Evolutionary conservation across 1,140 invertebrate species (phyloP), one percentile per base, ranked within the genome.

Genomic region (Pinna nobilis): DNA sequence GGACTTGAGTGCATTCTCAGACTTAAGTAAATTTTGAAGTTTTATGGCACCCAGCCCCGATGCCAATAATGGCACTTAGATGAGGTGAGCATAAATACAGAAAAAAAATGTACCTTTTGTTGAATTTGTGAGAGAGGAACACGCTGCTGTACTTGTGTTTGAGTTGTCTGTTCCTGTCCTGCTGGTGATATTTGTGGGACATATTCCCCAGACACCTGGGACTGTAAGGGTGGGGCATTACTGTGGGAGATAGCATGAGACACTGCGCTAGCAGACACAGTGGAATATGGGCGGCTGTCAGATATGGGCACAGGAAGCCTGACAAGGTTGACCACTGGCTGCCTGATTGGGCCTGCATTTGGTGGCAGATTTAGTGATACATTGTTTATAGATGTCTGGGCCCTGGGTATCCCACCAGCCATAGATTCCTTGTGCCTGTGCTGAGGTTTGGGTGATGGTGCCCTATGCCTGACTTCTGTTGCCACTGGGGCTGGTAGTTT

Each of bases 361-460:
- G 64, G 33, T 7, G 66, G 60, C 20, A 74, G 30, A 55, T 60
- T 23, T n/a, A n/a, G n/a, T n/a, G n/a, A n/a, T 28, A 61, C 35
- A 41, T 20, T 51, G 47, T 57, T 49, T 37, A 59, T 25, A 0
- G 68, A 49, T 28, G 44, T 25, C 33, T 61, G 41, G n/a, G 30
- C 9, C 47, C 55, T 59, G 2, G 30, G 30, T 5, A 41, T 63
- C 28, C 23, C 9, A 35, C 32, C 59, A 15, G 20, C 59, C 59
- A 63, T 63, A 4, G 59, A 67, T 49, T 74, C 72, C 23, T 74
- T 74, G 28, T 74, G 72, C 33, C 72, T 51, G 28, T 74, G 72
- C 47, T 74, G 72, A 9, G 72, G 72, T 64, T 74, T 74, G 18
- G 72, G 72, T 33, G 72, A 74, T 4, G 72, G 72, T 0, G 65